phyloP scores from a whole-genome alignment of 2,888 invertebrate species.

The Eutolmus rufibarbis region DNA sequence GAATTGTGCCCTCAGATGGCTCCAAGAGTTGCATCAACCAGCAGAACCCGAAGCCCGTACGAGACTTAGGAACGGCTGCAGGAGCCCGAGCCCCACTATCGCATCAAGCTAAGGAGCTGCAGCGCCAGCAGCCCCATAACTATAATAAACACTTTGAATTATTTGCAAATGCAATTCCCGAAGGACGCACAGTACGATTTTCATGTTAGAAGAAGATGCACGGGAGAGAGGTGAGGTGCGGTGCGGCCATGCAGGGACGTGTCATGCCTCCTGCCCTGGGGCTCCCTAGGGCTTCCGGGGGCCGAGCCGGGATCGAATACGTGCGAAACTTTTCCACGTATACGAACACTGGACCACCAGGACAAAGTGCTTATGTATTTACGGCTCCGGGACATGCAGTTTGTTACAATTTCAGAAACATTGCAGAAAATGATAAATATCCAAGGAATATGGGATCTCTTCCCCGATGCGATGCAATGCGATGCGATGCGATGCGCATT shows the following conservation, averaged over 20 bases:
- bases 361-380: neutral
- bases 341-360: neutral
- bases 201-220: neutral
- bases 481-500: neutral
- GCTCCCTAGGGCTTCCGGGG: neutral
- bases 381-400: conserved; percentile 22
- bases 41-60: neutral
- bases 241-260: neutral
- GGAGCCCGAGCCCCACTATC: neutral
- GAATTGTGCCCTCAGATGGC: neutral
- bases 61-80: neutral
- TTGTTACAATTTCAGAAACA: conserved; percentile 13
- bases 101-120: neutral
- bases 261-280: neutral
- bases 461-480: too few species aligned
- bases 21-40: neutral
- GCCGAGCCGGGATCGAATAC: neutral
- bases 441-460: conserved; percentile 3
- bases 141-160: conserved; percentile 27
- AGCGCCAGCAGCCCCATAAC: neutral
- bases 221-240: neutral
- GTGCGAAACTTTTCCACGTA: conserved; percentile 13
- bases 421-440: conserved; percentile 27
- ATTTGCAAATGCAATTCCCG: conserved; percentile 26
- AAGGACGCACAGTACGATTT: conserved; percentile 4